Conservation (phyloP, 1,140 invertebrate species). For the Frieseomelitta varia region DNA sequence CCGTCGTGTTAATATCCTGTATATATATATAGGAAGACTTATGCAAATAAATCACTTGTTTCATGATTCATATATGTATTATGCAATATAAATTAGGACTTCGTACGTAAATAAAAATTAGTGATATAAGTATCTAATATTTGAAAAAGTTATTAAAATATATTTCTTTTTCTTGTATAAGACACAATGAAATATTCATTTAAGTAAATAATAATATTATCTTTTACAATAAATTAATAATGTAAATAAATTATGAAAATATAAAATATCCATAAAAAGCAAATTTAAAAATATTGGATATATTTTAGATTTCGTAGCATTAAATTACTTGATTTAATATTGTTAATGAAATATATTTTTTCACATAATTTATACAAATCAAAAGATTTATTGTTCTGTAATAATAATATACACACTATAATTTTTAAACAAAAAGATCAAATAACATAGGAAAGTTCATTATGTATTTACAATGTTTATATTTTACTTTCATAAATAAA, state of each 20-base stretch:
- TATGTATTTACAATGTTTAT: neutral
- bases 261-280: neutral
- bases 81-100: too few relatives aligned
- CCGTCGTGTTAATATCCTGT: too few relatives aligned
- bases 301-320: neutral
- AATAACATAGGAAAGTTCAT: neutral
- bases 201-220: neutral
- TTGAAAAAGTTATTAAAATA: too few relatives aligned
- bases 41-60: too few relatives aligned
- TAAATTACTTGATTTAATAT: neutral
- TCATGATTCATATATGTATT: too few relatives aligned
- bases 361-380: neutral
- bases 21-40: too few relatives aligned
- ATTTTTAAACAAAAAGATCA: neutral
- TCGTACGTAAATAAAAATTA: too few relatives aligned
- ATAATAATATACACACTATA: neutral
- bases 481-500: neutral
- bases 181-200: slow-evolving; percentile 9
- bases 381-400: slow-evolving; percentile 20
- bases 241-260: neutral
- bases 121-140: too few relatives aligned
- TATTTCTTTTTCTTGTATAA: too few relatives aligned
- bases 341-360: neutral
- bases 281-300: neutral
- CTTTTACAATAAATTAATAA: slow-evolving; percentile 15